phyloP scores from a whole-genome alignment of 1,140 invertebrate species.

The Caenorhabditis elegans region WBcel235 BX284603.4:11543001-11543500 shows the following conservation, averaged over 20 bases:
- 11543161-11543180: conserved; percentile 39
- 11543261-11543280: conserved; percentile 27
- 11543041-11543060: background rate
- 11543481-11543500: background rate
- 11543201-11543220: conserved; percentile 1
- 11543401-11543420: background rate
- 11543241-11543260: conserved; percentile 24
- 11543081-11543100: background rate
- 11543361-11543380: background rate
- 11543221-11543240: conserved; percentile 22
- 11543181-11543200: conserved; percentile 36
- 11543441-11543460: background rate
- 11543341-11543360: background rate
- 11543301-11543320: background rate
- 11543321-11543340: background rate
- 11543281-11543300: background rate
- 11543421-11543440: background rate
- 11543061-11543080: background rate
- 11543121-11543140: background rate
- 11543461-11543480: background rate
- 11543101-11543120: conserved; percentile 5
- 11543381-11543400: background rate
- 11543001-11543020: background rate
- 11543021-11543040: conserved; percentile 42
- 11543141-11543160: background rate